These are phyloP conservation scores for Apotomis capreana DNA, from an alignment of 2,888 invertebrate genomes.

Conservation along the genomic window DNA sequence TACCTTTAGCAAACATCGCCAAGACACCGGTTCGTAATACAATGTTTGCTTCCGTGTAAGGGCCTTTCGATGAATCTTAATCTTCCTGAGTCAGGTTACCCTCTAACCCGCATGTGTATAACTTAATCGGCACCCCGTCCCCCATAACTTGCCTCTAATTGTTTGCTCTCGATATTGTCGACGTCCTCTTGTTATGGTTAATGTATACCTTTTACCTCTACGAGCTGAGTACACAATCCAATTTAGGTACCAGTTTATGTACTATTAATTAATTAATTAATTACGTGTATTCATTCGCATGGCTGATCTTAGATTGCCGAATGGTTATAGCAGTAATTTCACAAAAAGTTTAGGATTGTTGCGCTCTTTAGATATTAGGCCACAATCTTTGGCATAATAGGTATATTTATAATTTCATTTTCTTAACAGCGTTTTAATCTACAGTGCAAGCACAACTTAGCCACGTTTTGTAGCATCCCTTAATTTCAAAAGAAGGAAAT, in stretches of 20 bases:
- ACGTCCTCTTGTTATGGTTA: slow-evolving; percentile 63
- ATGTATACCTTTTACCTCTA: slow-evolving; percentile 62
- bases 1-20: slow-evolving; percentile 79
- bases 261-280: slow-evolving; percentile 31
- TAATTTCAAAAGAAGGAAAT: slow-evolving; percentile 36
- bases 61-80: slow-evolving; percentile 81
- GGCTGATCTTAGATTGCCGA: slow-evolving; percentile 43
- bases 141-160: slow-evolving; percentile 79
- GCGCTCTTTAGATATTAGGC: slow-evolving; percentile 39
- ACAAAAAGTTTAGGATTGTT: not conserved
- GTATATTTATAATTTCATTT: too few species aligned
- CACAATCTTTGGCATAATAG: too few species aligned
- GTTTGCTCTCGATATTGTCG: slow-evolving; percentile 82
- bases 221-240: slow-evolving; percentile 33
- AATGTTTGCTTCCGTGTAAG: slow-evolving; percentile 81
- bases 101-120: slow-evolving; percentile 81
- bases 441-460: not conserved
- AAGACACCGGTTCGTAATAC: slow-evolving; percentile 78
- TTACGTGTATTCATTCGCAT: slow-evolving; percentile 9
- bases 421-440: too few species aligned
- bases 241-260: slow-evolving; percentile 34
- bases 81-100: slow-evolving; percentile 80
- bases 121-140: slow-evolving; percentile 78
- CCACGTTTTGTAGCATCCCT: slow-evolving; percentile 12
- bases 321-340: not conserved